Conservation (phyloP, 2,113 vertebrate genomes). For the Phalacrocorax brasilianus region DNA sequence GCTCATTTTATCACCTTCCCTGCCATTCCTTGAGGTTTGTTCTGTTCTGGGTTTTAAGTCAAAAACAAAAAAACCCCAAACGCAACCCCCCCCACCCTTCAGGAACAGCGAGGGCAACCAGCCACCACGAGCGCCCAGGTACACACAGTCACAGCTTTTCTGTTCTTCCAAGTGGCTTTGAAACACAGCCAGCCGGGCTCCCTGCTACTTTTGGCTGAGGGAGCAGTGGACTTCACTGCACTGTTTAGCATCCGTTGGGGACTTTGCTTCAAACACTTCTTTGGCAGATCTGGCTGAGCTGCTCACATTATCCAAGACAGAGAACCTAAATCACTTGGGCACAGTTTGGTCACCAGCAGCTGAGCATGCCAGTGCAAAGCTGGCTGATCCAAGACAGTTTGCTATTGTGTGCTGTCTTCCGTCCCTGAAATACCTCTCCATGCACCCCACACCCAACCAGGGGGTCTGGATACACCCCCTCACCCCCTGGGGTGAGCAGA, state of each 20-base stretch:
- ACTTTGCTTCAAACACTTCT: not conserved
- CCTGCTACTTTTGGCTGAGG: not conserved
- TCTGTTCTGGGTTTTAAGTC: not conserved
- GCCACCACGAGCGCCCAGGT: accelerated
- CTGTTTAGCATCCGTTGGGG: not conserved
- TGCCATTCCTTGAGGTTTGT: not conserved
- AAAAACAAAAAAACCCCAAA: not conserved
- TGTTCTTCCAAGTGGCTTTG: not conserved
- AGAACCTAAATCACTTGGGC: not conserved
- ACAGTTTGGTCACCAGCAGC: not conserved
- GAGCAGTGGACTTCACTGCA: not conserved
- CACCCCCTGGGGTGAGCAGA: not conserved
- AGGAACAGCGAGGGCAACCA: not conserved
- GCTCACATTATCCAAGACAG: not conserved
- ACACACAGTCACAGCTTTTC: not conserved
- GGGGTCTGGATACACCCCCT: not conserved
- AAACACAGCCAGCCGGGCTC: not conserved
- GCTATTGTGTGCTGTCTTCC: not conserved
- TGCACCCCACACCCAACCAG: not conserved
- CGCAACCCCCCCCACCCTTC: not conserved
- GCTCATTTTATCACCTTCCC: not conserved
- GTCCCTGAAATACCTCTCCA: not conserved
- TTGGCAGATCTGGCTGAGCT: not conserved
- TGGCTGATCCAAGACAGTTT: not conserved
- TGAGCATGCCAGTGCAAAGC: accelerated